Base-by-base conservation (phyloP, 2,888 invertebrate species). In the Brachynemurus nebulosus region DNA sequence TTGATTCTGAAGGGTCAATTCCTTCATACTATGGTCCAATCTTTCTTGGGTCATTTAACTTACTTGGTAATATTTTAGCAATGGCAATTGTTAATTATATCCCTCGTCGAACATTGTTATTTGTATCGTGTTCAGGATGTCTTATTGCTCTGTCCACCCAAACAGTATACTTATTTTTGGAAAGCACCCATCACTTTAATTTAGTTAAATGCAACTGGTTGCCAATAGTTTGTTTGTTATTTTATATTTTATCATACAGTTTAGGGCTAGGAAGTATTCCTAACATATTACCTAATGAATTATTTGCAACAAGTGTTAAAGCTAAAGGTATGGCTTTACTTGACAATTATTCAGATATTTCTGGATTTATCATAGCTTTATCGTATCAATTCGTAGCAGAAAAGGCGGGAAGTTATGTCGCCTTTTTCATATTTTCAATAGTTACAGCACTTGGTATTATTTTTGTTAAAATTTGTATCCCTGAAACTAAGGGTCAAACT, bases 401-500 rank as follows among this genome's bases (percentile, higher is more conserved):
- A 19, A 48, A 48, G 2, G 54, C 51, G 14, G 65, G 64, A 2
- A 59, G 63, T 49, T 61, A 63, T 45, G 52, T 60, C 14, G 57
- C 60, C 3, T 65, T 64, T 43, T 56, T 55, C 33, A 59, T 62
- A 54, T 66, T 63, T 48, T 57, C 60, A 0, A 39, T 53, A 2
- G 59, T 58, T 6, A 60, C 62, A 27, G 57, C 59, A 40, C 37
- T 62, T 14, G 65, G 65, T 1, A 52, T 64, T 2, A 42, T 53
- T 3, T 65, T 63, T 45, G 61, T 64, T 9, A 34, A 50, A 8
- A 49, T 60, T 9, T 33, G 58, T 41, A 63, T 66, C 0, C 66
- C 66, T 7, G 66, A 66, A 50, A 66, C 66, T 2, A 66, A 61
- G 44, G 63, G 63, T 2, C 65, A 64, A 45, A 62, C 65, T 2